A percentile compares a stretch with the other conserved stretches of the same genome.
These are phyloP conservation scores for Mus caroli DNA, from an alignment of 2,797 vertebrate genomes.

Conservation along the genomic window DNA sequence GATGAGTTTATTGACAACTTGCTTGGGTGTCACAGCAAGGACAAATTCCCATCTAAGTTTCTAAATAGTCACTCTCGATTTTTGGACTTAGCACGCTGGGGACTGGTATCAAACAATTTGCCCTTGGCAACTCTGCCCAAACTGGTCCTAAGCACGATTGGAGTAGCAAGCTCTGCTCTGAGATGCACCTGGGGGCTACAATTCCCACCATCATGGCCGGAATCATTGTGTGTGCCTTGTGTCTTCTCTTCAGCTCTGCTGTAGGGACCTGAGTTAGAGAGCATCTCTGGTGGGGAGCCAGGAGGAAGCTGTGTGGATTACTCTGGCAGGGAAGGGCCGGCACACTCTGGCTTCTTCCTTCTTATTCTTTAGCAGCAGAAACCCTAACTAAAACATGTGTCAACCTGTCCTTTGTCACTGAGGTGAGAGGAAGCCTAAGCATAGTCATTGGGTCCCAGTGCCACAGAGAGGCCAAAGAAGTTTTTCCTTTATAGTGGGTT, in stretches of 20 bases:
- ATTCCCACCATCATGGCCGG: background rate
- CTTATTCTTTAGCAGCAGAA: no score
- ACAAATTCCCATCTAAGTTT: background rate
- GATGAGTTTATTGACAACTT: background rate
- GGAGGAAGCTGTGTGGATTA: background rate
- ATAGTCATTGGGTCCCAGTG: background rate
- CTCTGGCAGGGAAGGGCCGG: background rate
- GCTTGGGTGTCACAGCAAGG: conserved; percentile 5
- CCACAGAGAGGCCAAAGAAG: no score
- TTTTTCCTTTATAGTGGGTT: background rate
- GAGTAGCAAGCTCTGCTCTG: background rate
- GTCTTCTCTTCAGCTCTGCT: background rate
- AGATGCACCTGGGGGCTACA: background rate
- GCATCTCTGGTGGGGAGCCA: background rate
- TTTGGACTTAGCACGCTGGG: no score
- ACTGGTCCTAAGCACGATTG: background rate
- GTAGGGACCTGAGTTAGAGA: background rate
- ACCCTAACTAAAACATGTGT: background rate
- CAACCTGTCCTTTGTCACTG: background rate
- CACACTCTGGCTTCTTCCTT: background rate
- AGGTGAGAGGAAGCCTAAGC: background rate
- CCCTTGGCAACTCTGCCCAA: background rate
- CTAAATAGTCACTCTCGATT: background rate
- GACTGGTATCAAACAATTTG: background rate
- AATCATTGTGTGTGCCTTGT: background rate